Percentiles rank a stretch among this genome's conserved stretches.
These are phyloP conservation scores for Galago senegalensis DNA, from an alignment of 2,797 vertebrate genomes.

Conservation along the genomic window DNA sequence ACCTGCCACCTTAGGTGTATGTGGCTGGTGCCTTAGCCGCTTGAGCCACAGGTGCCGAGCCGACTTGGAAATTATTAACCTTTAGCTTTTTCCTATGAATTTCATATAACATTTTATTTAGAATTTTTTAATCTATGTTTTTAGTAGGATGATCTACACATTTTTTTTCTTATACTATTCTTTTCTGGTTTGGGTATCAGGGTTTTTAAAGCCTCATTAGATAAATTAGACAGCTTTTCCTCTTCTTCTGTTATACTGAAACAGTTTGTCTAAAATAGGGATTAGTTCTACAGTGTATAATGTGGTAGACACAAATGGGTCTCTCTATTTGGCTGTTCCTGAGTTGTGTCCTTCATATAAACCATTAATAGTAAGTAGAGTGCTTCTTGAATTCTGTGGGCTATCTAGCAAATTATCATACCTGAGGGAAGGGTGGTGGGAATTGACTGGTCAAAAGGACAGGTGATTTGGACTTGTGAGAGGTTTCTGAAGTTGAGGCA, in stretches of 20 bases:
- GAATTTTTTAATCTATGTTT: neutral
- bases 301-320: neutral
- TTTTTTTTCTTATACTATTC: neutral
- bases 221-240: neutral
- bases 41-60: too few species aligned
- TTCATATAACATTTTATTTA: constrained; percentile 14
- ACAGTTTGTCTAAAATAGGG: neutral
- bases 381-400: neutral
- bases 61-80: neutral
- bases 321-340: neutral
- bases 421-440: neutral
- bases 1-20: too few species aligned
- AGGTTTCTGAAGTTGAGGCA: neutral
- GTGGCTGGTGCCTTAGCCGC: too few species aligned
- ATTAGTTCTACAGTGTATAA: neutral
- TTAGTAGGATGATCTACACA: neutral
- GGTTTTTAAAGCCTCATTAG: neutral
- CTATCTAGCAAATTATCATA: neutral
- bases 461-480: neutral
- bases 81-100: neutral
- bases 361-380: neutral
- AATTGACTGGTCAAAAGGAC: neutral
- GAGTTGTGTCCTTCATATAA: neutral
- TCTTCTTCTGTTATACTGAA: neutral
- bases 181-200: neutral